phyloP scores from a whole-genome alignment of 2,113 vertebrate genomes.

The Tauraco erythrolophus region DNA sequence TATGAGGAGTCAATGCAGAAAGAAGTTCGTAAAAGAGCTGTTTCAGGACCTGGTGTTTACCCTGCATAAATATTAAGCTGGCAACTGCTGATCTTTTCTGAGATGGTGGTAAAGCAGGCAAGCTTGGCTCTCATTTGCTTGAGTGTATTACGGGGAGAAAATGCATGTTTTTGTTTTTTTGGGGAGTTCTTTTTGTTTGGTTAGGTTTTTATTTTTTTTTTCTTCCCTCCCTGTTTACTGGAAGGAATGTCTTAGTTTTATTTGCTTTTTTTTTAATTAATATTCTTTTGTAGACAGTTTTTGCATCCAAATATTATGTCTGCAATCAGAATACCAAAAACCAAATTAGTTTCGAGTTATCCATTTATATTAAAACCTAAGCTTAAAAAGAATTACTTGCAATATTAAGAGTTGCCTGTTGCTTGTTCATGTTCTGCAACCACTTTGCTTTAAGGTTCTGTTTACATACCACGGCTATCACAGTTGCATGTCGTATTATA shows the following conservation, averaged over 20 bases:
- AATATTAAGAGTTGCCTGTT: neutral
- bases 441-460: neutral
- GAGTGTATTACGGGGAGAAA: neutral
- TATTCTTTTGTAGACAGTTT: neutral
- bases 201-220: neutral
- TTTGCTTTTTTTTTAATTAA: neutral
- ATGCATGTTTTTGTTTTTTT: fast-evolving
- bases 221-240: neutral
- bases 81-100: neutral
- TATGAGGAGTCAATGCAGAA: neutral
- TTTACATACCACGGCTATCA: neutral
- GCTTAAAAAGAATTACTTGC: neutral
- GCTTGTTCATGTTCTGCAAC: neutral
- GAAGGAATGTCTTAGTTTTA: neutral
- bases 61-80: neutral
- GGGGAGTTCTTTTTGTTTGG: neutral
- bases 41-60: neutral
- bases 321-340: neutral
- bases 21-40: neutral
- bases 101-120: neutral
- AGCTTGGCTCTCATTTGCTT: neutral
- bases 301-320: neutral
- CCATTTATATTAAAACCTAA: neutral
- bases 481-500: neutral
- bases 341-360: neutral